phyloP scores from a whole-genome alignment of 2,113 vertebrate species.

The Atractosteus spatula region DNA sequence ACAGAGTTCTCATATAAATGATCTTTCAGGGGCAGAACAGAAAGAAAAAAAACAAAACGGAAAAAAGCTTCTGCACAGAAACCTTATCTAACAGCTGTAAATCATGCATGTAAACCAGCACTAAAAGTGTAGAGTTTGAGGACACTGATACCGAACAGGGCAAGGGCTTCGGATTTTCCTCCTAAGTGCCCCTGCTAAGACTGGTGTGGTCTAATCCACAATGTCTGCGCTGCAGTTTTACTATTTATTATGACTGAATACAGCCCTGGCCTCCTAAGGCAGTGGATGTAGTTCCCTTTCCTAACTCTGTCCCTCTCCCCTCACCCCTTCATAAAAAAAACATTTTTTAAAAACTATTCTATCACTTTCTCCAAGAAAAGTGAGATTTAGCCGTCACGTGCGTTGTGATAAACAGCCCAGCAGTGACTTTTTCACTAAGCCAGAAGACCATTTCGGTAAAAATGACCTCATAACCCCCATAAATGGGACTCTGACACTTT shows the following conservation, averaged over 20 bases:
- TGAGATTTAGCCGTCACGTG: neutral
- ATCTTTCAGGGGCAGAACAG: neutral
- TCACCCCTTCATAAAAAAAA: too few relatives aligned
- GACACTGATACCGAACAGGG: neutral
- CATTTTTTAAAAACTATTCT: neutral
- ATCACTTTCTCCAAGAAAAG: neutral
- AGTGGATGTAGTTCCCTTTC: too few relatives aligned
- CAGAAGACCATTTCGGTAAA: slow-evolving; percentile 1
- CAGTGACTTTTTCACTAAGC: neutral
- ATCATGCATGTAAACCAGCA: slow-evolving; percentile 21
- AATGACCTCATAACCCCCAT: neutral
- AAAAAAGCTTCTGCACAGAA: slow-evolving; percentile 4
- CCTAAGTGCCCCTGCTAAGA: neutral
- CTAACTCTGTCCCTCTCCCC: slow-evolving; percentile 1
- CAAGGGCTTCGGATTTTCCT: neutral
- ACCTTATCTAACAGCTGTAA: slow-evolving; percentile 8
- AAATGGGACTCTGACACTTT: neutral
- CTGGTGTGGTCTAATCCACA: neutral
- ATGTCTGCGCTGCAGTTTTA: neutral
- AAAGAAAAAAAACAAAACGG: slow-evolving; percentile 19
- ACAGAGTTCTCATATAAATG: slow-evolving; percentile 33
- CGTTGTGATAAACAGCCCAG: neutral
- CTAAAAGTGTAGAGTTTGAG: slow-evolving; percentile 3
- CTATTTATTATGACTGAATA: neutral
- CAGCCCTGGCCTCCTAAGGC: neutral